Conservation (phyloP, 2,797 vertebrate species). For the Cossypha caffra region DNA sequence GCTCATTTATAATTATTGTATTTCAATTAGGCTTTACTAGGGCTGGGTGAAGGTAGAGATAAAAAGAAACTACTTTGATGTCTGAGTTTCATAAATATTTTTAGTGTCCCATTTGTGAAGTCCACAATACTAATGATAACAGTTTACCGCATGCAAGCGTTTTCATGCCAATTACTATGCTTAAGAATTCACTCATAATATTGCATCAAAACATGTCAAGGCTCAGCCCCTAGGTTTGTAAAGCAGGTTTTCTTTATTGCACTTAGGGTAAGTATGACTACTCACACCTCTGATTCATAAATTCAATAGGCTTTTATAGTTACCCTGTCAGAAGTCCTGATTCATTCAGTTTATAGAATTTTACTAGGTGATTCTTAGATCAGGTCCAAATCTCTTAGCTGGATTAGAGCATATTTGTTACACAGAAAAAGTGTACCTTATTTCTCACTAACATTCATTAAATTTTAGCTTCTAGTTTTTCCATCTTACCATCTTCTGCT, state of each 20-base stretch:
- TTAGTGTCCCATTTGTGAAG: conserved; percentile 49
- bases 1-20: conserved; percentile 85
- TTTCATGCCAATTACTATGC: conserved; percentile 7
- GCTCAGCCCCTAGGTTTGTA: background rate
- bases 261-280: background rate
- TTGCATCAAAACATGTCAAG: background rate
- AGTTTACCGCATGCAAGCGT: background rate
- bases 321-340: background rate
- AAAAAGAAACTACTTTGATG: conserved; percentile 69
- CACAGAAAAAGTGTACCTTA: background rate
- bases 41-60: conserved; percentile 68
- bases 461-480: background rate
- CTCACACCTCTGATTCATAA: background rate
- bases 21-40: conserved; percentile 79
- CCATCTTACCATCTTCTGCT: background rate
- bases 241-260: background rate
- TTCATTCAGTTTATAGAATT: background rate
- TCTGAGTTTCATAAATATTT: conserved; percentile 74
- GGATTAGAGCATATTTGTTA: background rate
- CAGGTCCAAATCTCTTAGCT: background rate
- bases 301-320: background rate
- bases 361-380: background rate
- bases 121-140: conserved; percentile 45
- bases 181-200: background rate
- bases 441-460: background rate